A percentile compares a stretch with the other conserved stretches of the same genome.
Conservation (phyloP, 2,888 invertebrate species). For the Nephrotoma flavescens region DNA sequence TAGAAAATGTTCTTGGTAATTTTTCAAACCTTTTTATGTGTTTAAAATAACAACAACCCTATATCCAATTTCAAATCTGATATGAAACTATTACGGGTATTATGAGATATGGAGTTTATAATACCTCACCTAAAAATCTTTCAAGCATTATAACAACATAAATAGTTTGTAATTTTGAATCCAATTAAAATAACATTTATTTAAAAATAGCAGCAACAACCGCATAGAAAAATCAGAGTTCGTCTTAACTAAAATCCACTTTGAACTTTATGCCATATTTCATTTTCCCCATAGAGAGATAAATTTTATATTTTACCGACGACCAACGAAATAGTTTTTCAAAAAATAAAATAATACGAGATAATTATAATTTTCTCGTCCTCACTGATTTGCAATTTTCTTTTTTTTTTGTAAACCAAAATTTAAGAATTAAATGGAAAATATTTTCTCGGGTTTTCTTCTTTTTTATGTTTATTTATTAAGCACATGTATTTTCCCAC, state of each 20-base stretch:
- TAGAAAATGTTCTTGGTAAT: not conserved
- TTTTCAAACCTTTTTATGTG: not conserved
- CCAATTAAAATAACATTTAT: not conserved
- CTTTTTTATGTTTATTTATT: not conserved
- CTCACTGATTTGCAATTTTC: not conserved
- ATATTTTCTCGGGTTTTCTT: not conserved
- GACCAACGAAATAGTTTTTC: not conserved
- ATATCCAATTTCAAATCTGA: not conserved
- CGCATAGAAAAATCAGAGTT: not conserved
- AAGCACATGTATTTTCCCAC: not conserved
- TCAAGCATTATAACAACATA: not conserved
- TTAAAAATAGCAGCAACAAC: not conserved
- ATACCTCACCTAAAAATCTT: not conserved
- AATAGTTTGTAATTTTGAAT: not conserved
- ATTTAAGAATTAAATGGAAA: not conserved
- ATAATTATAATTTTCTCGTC: not conserved
- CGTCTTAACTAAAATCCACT: not conserved
- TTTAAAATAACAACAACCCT: not conserved
- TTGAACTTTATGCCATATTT: not conserved
- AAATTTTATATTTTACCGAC: not conserved
- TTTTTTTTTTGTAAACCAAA: not conserved
- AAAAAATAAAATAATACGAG: not conserved
- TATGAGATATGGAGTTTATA: not conserved
- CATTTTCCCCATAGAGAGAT: not conserved
- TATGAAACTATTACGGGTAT: not conserved